Evolutionary conservation across 1,140 invertebrate genomes (phyloP).

Genomic region (Drosophila sucinea): DNA sequence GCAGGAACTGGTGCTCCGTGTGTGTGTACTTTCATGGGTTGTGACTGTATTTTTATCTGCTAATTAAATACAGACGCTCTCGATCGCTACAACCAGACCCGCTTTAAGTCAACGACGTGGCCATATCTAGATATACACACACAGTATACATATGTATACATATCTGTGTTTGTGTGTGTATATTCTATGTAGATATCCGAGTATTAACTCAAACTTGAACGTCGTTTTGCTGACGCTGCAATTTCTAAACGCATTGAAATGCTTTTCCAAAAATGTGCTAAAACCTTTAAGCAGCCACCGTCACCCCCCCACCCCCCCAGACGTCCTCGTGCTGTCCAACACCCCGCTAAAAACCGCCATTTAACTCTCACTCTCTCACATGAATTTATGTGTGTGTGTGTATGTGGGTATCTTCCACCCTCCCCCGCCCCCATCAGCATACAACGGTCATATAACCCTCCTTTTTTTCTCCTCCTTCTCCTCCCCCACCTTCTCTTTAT

Average conservation of each 20-base stretch:
- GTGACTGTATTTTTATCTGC: conserved; percentile 78
- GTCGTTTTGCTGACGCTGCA: conserved; percentile 44
- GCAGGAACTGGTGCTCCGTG: conserved; percentile 20
- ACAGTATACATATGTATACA: conserved; percentile 4
- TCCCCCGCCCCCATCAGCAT: background rate
- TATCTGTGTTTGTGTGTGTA: background rate
- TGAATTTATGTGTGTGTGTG: no score
- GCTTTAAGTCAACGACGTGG: conserved; percentile 68
- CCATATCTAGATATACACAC: conserved; percentile 50
- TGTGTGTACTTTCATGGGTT: conserved; percentile 61
- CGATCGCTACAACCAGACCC: conserved; percentile 50
- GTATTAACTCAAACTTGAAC: conserved; percentile 25
- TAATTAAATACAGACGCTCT: conserved; percentile 81
- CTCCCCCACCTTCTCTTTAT: background rate
- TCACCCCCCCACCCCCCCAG: background rate
- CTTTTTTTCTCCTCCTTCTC: background rate
- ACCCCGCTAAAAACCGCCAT: background rate
- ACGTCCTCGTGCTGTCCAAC: background rate
- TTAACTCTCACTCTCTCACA: background rate
- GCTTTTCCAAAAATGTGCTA: conserved; percentile 38
- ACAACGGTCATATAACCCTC: conserved; percentile 26
- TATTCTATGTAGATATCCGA: background rate
- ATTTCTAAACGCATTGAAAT: conserved; percentile 16
- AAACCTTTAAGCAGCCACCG: conserved; percentile 18
- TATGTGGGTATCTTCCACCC: background rate